These are phyloP conservation scores for Zaprionus africanus DNA, from an alignment of 1,140 invertebrate species.

Conservation along the genomic window DNA sequence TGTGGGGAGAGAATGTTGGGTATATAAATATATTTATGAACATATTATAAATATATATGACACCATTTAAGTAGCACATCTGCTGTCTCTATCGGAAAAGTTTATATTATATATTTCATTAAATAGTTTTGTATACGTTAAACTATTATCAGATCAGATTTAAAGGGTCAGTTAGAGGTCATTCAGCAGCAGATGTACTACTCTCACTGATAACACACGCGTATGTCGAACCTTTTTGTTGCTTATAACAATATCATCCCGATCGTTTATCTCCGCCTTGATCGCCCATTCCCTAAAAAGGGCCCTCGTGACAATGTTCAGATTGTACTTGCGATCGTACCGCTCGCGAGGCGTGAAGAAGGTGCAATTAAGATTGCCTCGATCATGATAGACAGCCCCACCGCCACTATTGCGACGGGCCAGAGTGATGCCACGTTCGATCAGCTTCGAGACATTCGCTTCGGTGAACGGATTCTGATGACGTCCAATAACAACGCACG, in stretches of 20 bases:
- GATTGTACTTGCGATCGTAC: constrained; percentile 93
- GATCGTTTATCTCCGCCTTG: constrained; percentile 89
- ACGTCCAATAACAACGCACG: constrained; percentile 97
- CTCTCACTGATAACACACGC: constrained; percentile 44
- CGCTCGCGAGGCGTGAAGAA: constrained; percentile 92
- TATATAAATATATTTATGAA: neutral
- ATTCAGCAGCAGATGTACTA: constrained; percentile 8
- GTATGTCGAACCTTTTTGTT: constrained; percentile 87
- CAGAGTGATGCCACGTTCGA: constrained; percentile 88
- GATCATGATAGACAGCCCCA: constrained; percentile 97
- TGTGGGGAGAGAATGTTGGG: constrained; percentile 20
- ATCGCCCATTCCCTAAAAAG: constrained; percentile 92
- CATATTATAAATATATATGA: neutral
- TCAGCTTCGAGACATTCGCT: constrained; percentile 89
- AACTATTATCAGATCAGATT: constrained; percentile 2
- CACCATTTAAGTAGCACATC: neutral
- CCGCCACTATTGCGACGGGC: constrained; percentile 97
- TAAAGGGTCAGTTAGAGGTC: constrained; percentile 38
- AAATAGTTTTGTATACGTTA: neutral
- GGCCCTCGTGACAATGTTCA: constrained; percentile 92
- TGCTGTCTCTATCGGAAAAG: neutral
- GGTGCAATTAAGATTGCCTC: constrained; percentile 95
- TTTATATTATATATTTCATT: too few species aligned
- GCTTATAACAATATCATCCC: constrained; percentile 93
- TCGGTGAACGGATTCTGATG: constrained; percentile 99